Conservation (phyloP, 2,888 invertebrate species). For the Drosophila neoperkinsi region DNA sequence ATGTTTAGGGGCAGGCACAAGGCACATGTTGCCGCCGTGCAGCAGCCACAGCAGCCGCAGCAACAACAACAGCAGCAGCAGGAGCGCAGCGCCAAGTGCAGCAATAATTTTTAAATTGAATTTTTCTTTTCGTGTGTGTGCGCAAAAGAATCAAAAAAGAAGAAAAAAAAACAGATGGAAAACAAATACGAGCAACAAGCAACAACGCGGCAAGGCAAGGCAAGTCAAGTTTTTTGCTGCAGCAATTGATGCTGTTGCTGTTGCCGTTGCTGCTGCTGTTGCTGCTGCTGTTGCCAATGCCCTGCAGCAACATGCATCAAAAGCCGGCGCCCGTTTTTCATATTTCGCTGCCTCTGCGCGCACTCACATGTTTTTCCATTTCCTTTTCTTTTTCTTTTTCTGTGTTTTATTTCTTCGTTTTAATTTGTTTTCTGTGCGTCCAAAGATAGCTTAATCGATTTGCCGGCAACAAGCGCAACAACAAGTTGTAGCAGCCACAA, state of each 20-base stretch:
- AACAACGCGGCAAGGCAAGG: constrained; percentile 24
- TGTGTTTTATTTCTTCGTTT: constrained; percentile 38
- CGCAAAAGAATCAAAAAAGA: constrained; percentile 21
- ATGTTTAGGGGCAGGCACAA: constrained; percentile 62
- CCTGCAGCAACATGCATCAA: constrained; percentile 77
- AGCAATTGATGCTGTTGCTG: constrained; percentile 37
- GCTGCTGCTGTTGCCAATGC: constrained; percentile 41
- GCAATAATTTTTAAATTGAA: constrained; percentile 83
- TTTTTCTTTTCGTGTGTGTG: constrained; percentile 59
- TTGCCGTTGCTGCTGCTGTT: constrained; percentile 31
- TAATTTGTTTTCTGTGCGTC: constrained; percentile 68
- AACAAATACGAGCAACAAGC: constrained; percentile 61
- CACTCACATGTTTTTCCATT: constrained; percentile 60
- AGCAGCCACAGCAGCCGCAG: constrained; percentile 5
- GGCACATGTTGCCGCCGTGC: constrained; percentile 72
- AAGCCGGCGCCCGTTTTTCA: constrained; percentile 77
- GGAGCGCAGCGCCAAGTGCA: constrained; percentile 67
- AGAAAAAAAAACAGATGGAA: constrained; percentile 28
- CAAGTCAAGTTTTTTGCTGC: constrained; percentile 52
- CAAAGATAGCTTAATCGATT: constrained; percentile 83
- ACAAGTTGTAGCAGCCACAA: constrained; percentile 28
- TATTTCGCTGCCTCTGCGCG: constrained; percentile 52
- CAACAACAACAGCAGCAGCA: background rate
- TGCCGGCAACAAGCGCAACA: constrained; percentile 57
- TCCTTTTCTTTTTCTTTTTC: constrained; percentile 16